Evolutionary conservation across 2,113 vertebrate species (phyloP).

Genomic region (Polypterus bichir): DNA sequence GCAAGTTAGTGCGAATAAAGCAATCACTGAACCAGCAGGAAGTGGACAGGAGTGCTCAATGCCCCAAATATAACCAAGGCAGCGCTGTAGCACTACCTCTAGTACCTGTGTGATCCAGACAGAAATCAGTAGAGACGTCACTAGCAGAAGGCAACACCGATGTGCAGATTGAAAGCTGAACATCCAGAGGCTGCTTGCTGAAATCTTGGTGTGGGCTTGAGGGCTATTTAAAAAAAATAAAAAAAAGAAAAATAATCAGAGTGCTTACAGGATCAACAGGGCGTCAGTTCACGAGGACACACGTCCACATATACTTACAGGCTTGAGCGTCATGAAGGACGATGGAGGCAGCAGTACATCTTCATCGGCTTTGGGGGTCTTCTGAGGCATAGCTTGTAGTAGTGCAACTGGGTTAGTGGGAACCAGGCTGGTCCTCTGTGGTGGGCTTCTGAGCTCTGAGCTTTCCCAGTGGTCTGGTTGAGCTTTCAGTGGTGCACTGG

Average conservation of each 20-base stretch:
- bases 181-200: neutral
- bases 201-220: neutral
- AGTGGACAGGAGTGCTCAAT: too few species aligned
- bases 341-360: slow-evolving; percentile 47
- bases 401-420: slow-evolving; percentile 1
- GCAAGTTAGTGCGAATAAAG: too few species aligned
- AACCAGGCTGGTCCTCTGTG: neutral
- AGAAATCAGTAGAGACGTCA: too few species aligned
- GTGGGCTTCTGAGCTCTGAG: neutral
- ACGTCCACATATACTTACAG: neutral
- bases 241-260: neutral
- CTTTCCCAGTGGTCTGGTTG: neutral
- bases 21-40: too few species aligned
- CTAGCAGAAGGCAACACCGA: too few species aligned
- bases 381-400: neutral
- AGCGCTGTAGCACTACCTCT: too few species aligned
- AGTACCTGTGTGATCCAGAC: too few species aligned
- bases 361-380: neutral
- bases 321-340: slow-evolving; percentile 35
- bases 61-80: too few species aligned
- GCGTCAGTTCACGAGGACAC: neutral
- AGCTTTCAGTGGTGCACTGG: neutral
- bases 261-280: neutral
- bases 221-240: neutral
- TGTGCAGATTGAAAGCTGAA: neutral